These are phyloP conservation scores for Pygmarrhopalites habei DNA, from an alignment of 1,140 invertebrate species.

Conservation along the genomic window DNA sequence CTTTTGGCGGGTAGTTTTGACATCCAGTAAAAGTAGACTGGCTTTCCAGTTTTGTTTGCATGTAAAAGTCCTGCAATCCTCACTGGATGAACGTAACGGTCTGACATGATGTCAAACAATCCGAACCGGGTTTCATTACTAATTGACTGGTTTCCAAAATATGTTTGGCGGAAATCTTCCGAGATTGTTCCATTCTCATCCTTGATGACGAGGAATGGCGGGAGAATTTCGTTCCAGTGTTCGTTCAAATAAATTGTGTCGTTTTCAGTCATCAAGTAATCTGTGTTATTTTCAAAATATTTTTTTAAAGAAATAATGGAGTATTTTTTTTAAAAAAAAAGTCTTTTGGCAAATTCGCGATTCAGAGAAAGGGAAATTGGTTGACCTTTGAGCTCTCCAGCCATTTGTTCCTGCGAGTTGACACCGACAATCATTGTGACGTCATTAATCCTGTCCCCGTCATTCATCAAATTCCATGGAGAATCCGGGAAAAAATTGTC, in stretches of 20 bases:
- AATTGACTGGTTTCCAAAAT: constrained; percentile 49
- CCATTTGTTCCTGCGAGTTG: too few species aligned
- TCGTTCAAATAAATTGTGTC: too few species aligned
- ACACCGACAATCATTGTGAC: constrained; percentile 21
- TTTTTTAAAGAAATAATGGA: too few species aligned
- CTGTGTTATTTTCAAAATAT: too few species aligned
- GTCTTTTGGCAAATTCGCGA: too few species aligned
- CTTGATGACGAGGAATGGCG: too few species aligned
- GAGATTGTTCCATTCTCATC: neutral
- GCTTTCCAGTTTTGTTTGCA: neutral
- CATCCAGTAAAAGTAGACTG: constrained; percentile 28
- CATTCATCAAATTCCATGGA: constrained; percentile 12
- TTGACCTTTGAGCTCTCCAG: too few species aligned
- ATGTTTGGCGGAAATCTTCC: constrained; percentile 49
- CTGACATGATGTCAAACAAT: constrained; percentile 48
- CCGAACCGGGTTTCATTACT: constrained; percentile 48
- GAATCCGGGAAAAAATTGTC: constrained; percentile 22
- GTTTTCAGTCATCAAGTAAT: too few species aligned
- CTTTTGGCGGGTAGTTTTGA: constrained; percentile 12
- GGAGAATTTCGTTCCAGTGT: too few species aligned
- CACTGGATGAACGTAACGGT: constrained; percentile 8
- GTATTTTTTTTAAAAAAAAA: too few species aligned
- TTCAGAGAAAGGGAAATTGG: too few species aligned
- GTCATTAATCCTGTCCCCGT: neutral
- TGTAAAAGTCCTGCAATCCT: constrained; percentile 11